A percentile compares a stretch with the other conserved stretches of the same genome.
phyloP scores from a whole-genome alignment of 2,888 invertebrate species.

The Ctenicera cuprea region DNA sequence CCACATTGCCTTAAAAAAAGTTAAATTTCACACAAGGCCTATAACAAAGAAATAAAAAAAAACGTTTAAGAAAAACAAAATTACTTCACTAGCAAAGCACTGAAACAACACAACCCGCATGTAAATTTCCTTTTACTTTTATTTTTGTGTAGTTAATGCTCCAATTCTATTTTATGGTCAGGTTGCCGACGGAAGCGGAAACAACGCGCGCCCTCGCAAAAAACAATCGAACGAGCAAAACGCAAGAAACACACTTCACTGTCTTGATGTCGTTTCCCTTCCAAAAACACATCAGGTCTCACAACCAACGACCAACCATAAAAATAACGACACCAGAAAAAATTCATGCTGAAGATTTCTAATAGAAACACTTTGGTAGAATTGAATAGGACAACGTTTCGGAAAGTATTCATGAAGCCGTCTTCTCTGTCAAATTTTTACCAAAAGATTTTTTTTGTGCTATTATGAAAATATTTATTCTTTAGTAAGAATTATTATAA shows the following conservation, averaged over 20 bases:
- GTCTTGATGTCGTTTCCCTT: conserved; percentile 30
- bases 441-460: too few relatives aligned
- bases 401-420: background rate
- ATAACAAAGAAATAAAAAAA: background rate
- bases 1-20: too few relatives aligned
- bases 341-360: background rate
- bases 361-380: background rate
- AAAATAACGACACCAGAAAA: conserved; percentile 22
- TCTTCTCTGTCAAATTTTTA: background rate
- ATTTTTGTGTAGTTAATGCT: conserved; percentile 38
- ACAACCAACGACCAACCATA: conserved; percentile 14
- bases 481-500: too few relatives aligned
- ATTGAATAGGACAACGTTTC: background rate
- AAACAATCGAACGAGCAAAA: conserved; percentile 33
- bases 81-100: background rate
- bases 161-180: conserved; percentile 39
- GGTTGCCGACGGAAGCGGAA: conserved; percentile 34
- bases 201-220: conserved; percentile 25
- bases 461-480: too few relatives aligned
- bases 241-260: conserved; percentile 37
- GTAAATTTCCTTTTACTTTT: conserved; percentile 35
- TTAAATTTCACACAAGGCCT: too few relatives aligned
- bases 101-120: conserved; percentile 26
- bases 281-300: conserved; percentile 4
- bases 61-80: background rate